These are phyloP conservation scores for Hemiscyllium ocellatum DNA, from an alignment of 2,113 vertebrate species.

Conservation along the genomic window DNA sequence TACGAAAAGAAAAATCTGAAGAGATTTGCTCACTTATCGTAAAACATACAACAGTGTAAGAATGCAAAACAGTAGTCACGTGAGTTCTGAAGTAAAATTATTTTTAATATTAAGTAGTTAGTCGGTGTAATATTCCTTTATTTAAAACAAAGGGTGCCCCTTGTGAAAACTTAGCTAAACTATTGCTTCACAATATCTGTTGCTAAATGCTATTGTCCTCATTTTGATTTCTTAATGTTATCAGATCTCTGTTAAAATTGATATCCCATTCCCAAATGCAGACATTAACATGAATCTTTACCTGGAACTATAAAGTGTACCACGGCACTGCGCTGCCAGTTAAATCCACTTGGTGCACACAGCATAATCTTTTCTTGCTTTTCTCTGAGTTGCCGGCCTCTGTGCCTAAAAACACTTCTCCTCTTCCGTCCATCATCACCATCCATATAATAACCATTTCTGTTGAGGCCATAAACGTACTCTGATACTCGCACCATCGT, in stretches of 20 bases:
- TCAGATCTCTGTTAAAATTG: not conserved
- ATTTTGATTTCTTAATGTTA: not conserved
- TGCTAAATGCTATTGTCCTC: not conserved
- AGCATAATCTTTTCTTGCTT: conserved; percentile 47
- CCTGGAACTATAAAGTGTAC: conserved; percentile 87
- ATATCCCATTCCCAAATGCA: not conserved
- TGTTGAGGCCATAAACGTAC: conserved; percentile 63
- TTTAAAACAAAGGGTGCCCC: not conserved
- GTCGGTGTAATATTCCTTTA: not conserved
- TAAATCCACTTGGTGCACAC: conserved; percentile 77
- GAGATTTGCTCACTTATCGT: too few relatives aligned
- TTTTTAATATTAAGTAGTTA: not conserved
- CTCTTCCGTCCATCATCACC: conserved; percentile 52
- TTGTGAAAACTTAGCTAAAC: not conserved
- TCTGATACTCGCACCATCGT: conserved; percentile 67
- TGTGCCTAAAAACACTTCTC: conserved; percentile 48
- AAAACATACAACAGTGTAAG: not conserved
- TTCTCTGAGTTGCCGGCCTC: conserved; percentile 39
- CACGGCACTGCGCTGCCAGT: conserved; percentile 69
- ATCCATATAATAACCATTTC: conserved; percentile 45
- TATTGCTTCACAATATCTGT: not conserved
- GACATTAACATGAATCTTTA: conserved; percentile 46
- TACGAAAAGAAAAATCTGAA: not conserved
- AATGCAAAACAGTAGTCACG: not conserved
- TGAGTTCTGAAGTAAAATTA: not conserved